Evolutionary conservation across 2,113 vertebrate species (phyloP), one percentile per base, ranked within the genome.

Genomic region (Cygnus buccinator): DNA sequence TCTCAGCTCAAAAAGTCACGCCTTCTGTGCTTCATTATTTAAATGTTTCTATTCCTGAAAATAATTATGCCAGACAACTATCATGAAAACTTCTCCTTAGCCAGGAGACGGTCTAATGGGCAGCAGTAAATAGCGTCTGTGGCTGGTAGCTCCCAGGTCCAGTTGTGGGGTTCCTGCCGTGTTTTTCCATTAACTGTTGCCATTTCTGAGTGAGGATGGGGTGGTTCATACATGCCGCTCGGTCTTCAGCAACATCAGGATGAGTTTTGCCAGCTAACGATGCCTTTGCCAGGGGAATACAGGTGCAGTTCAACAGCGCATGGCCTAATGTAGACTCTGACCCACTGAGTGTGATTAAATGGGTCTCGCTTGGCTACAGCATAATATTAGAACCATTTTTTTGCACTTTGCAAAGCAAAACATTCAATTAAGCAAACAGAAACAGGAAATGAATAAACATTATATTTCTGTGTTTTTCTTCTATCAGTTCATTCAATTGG

Each of bases 261-360:
- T 79, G 58, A 91, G 48, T 41, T 91, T 92, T 83, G 70, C 80
- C 46, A 81, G n/a, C 37, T 76, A 88, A 96, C 82, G 43, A 59
- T 85, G 72, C n/a, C 11, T 97, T 87, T 94, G 50, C 71, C 77
- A 81, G n/a, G 68, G 76, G 52, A 97, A 81, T 89, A 96, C 86
- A 94, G 75, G 88, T 96, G 63, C 81, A 87, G 66, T 44, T 92
- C 73, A 90, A 89, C 67, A 79, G 73, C 4, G 20, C 76, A 29
- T 79, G 44, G 39, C n/a, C 77, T 90, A 92, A 90, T 70, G 71
- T 28, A 93, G 54, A 65, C 44, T 81, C 90, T 96, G 90, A 95
- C 90, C 73, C 87, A 90, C 8, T 75, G 85, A 88, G 37, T 41
- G 35, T 91, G 75, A 88, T 97, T 94, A 97, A 94, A 89, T 91